These are phyloP conservation scores for Dipodomys merriami DNA, from an alignment of 2,113 vertebrate genomes.

Conservation along the genomic window DNA sequence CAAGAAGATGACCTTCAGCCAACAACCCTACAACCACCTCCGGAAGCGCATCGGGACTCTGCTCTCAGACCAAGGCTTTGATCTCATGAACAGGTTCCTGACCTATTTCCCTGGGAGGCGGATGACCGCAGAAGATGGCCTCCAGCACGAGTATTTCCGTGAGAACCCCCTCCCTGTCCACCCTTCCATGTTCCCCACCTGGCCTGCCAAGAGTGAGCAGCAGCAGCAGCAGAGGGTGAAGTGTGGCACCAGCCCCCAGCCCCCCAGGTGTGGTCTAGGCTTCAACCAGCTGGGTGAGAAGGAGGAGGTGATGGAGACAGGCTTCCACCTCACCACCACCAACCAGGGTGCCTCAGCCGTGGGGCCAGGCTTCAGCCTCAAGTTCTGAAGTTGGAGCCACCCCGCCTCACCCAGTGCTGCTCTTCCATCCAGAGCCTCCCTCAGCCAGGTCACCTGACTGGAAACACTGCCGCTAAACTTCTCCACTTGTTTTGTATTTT, in stretches of 20 bases:
- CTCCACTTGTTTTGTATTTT: background rate
- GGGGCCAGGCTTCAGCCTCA: slow-evolving; percentile 95
- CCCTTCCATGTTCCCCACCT: slow-evolving; percentile 71
- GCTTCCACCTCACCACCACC: slow-evolving; percentile 97
- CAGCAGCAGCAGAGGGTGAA: slow-evolving; percentile 92
- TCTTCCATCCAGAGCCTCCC: too few species aligned
- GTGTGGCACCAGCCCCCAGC: slow-evolving; percentile 94
- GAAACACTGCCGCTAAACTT: background rate
- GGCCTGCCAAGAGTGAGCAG: slow-evolving; percentile 83
- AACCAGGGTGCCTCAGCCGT: slow-evolving; percentile 95
- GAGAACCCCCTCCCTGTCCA: slow-evolving; percentile 95
- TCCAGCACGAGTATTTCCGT: slow-evolving; percentile 96
- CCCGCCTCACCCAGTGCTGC: too few species aligned
- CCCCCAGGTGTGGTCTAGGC: slow-evolving; percentile 95
- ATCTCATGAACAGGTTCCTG: slow-evolving; percentile 95
- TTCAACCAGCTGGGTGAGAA: too few species aligned
- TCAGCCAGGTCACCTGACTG: background rate
- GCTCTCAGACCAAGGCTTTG: too few species aligned
- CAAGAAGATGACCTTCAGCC: slow-evolving; percentile 98
- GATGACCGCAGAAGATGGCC: slow-evolving; percentile 92
- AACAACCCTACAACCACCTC: slow-evolving; percentile 75
- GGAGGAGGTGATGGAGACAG: slow-evolving; percentile 87
- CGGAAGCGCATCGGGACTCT: too few species aligned
- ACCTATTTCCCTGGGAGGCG: slow-evolving; percentile 95
- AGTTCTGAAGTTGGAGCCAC: slow-evolving; percentile 87